Evolutionary conservation across 2,113 vertebrate genomes (phyloP).

Genomic region (Zapornia atra): DNA sequence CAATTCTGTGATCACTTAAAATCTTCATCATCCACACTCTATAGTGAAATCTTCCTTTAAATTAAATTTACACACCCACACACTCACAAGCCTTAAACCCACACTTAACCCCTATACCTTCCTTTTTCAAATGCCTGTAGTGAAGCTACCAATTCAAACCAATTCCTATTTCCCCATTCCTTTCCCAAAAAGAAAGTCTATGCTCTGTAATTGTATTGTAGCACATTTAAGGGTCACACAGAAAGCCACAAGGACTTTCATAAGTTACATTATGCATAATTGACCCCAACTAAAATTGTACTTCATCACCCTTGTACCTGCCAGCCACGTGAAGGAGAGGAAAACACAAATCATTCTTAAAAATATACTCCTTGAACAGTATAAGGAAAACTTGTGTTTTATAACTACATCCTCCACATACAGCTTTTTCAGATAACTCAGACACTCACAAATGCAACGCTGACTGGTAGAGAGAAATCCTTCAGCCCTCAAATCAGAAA

Average conservation of each 20-base stretch:
- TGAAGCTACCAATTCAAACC: neutral
- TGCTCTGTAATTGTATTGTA: neutral
- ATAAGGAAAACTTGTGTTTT: neutral
- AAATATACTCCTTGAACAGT: neutral
- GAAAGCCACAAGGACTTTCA: neutral
- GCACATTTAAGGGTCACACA: neutral
- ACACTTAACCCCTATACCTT: neutral
- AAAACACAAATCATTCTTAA: neutral
- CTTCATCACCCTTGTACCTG: fast-evolving
- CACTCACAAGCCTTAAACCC: no score
- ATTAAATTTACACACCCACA: neutral
- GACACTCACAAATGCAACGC: neutral
- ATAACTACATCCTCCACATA: neutral
- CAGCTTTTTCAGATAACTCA: neutral
- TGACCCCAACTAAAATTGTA: neutral
- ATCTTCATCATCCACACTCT: neutral
- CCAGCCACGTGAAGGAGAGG: neutral
- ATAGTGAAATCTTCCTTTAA: neutral
- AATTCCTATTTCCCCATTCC: neutral
- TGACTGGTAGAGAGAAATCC: neutral
- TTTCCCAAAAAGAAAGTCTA: neutral
- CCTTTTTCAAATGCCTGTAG: neutral
- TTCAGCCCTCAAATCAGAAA: neutral
- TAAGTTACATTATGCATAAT: neutral
- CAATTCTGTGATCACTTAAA: neutral